Conservation (phyloP, 30 jellyfish, hydroid and myxozoan species). For the Chrysaora quinquecirrha region DNA sequence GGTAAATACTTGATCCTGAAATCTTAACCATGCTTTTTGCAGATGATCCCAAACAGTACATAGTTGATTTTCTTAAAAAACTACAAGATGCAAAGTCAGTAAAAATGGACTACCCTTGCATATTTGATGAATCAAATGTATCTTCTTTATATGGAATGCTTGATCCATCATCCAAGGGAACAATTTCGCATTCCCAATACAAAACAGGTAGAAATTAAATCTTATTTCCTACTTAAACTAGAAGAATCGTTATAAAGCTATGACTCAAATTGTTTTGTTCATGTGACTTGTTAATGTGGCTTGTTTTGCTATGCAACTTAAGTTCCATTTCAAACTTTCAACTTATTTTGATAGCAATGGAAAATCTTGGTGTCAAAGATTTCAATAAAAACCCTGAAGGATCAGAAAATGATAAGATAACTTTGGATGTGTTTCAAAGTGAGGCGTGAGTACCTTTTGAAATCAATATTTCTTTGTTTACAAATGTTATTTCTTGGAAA, state of each 20-base stretch:
- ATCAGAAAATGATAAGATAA: conserved; percentile 72
- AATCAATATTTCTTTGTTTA: background rate
- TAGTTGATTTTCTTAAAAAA: conserved; percentile 74
- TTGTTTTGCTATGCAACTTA: no score
- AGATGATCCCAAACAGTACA: conserved; percentile 86
- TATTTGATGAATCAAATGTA: conserved; percentile 87
- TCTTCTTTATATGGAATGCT: conserved; percentile 78
- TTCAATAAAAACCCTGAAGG: conserved; percentile 79
- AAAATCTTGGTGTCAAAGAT: conserved; percentile 70
- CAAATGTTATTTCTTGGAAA: background rate
- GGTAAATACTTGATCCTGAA: no score
- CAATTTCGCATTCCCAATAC: conserved; percentile 68
- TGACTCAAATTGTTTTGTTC: no score
- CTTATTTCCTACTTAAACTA: no score
- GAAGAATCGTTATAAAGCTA: no score
- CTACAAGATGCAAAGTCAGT: conserved; percentile 69
- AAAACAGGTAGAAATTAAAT: conserved; percentile 79
- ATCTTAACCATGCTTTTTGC: no score
- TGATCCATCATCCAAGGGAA: conserved; percentile 88
- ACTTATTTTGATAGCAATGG: no score
- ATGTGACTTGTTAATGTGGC: no score
- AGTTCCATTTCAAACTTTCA: no score
- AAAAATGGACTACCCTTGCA: conserved; percentile 70
- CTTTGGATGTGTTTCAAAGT: conserved; percentile 60
- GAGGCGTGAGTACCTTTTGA: conserved; percentile 76